Percentiles rank a stretch among this genome's conserved stretches.
Conservation (phyloP, 2,888 invertebrate genomes). For the Polyploca ridens region DNA sequence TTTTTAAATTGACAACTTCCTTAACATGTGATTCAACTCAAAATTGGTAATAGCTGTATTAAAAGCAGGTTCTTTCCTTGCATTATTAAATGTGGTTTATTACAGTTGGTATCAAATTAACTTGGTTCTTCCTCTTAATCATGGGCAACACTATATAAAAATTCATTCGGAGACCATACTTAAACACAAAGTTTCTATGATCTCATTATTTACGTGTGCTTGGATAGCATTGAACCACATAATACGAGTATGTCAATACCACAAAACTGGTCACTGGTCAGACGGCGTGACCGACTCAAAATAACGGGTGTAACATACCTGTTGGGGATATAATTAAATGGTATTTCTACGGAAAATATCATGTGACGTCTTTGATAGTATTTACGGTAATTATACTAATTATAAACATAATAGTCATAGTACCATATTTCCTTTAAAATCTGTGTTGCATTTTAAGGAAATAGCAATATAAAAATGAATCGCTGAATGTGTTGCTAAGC, state of each 20-base stretch:
- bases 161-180: not conserved
- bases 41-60: not conserved
- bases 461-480: too few relatives aligned
- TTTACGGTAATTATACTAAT: not conserved
- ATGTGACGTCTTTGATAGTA: not conserved
- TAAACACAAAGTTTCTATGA: not conserved
- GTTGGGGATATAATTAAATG: not conserved
- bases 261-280: constrained; percentile 27
- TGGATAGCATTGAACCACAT: constrained; percentile 36
- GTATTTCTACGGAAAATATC: not conserved
- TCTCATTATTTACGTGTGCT: constrained; percentile 24
- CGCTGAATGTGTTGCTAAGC: too few relatives aligned
- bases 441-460: not conserved
- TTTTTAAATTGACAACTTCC: not conserved
- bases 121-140: not conserved
- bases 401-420: not conserved
- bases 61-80: not conserved
- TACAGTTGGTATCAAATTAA: not conserved
- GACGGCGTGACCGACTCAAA: constrained; percentile 34
- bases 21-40: not conserved
- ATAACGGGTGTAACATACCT: constrained; percentile 31
- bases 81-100: not conserved
- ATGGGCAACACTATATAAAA: not conserved
- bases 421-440: too few relatives aligned
- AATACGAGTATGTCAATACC: constrained; percentile 30